phyloP scores from a whole-genome alignment of 2,888 invertebrate species.

The Blomia tropicalis region DNA sequence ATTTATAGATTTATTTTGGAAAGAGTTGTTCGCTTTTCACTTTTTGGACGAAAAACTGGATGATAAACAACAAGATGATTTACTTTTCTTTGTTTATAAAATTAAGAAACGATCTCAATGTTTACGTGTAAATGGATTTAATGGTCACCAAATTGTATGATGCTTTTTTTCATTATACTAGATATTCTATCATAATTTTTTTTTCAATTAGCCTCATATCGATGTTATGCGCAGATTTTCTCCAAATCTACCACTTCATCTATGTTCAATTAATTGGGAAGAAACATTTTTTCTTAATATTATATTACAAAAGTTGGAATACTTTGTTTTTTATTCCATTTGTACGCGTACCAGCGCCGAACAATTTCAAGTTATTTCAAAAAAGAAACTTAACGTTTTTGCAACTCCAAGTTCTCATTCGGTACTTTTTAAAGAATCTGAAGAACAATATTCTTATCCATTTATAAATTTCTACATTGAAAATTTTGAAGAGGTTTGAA shows the following conservation, averaged over 20 bases:
- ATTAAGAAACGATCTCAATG: slow-evolving; percentile 24
- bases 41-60: slow-evolving; percentile 53
- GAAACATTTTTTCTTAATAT: slow-evolving; percentile 96
- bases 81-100: slow-evolving; percentile 67
- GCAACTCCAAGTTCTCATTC: slow-evolving; percentile 88
- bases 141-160: slow-evolving; percentile 28
- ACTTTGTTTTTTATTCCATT: slow-evolving; percentile 87
- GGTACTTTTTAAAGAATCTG: slow-evolving; percentile 95
- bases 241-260: slow-evolving; percentile 84
- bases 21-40: slow-evolving; percentile 79
- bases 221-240: slow-evolving; percentile 96
- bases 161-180: slow-evolving; percentile 3
- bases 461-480: slow-evolving; percentile 99
- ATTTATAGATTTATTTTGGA: slow-evolving; percentile 53
- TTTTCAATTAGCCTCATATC: slow-evolving; percentile 58
- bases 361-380: slow-evolving; percentile 81
- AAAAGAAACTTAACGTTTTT: slow-evolving; percentile 80
- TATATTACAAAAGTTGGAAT: slow-evolving; percentile 84
- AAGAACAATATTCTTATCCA: slow-evolving; percentile 96
- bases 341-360: slow-evolving; percentile 94
- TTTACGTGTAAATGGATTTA: slow-evolving; percentile 48
- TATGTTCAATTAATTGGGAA: slow-evolving; percentile 95
- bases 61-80: slow-evolving; percentile 78
- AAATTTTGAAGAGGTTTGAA: slow-evolving; percentile 80
- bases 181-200: background rate